These are phyloP conservation scores for Borostomias antarcticus DNA, from an alignment of 2,797 vertebrate genomes.

Conservation along the genomic window DNA sequence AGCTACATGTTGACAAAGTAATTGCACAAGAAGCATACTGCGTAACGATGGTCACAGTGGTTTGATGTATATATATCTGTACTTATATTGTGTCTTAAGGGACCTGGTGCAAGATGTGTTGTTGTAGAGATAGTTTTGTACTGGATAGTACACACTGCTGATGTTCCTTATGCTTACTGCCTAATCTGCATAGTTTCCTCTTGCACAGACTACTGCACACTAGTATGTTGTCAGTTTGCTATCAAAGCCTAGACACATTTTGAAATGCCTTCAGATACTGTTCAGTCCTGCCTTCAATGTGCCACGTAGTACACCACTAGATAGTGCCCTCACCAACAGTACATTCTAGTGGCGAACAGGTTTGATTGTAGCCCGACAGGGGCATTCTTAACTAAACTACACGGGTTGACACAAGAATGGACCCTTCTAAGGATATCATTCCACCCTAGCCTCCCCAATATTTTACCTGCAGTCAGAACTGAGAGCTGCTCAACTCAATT, in stretches of 20 bases:
- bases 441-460: constrained; percentile 33
- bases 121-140: constrained; percentile 73
- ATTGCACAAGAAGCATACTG: constrained; percentile 65
- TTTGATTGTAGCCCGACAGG: constrained; percentile 60
- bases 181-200: constrained; percentile 45
- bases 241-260: constrained; percentile 30
- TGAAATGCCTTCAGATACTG: constrained; percentile 57
- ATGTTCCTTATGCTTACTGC: constrained; percentile 58
- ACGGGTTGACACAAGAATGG: constrained; percentile 52
- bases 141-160: constrained; percentile 75
- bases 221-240: constrained; percentile 28
- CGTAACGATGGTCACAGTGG: constrained; percentile 60
- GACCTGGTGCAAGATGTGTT: constrained; percentile 77
- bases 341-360: constrained; percentile 40
- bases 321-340: constrained; percentile 55
- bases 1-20: constrained; percentile 63
- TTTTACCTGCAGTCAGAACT: constrained; percentile 40
- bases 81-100: constrained; percentile 71
- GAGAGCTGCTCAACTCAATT: constrained; percentile 55
- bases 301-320: constrained; percentile 47
- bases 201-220: constrained; percentile 44
- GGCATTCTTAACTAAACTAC: constrained; percentile 45
- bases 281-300: constrained; percentile 61
- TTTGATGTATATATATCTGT: constrained; percentile 67
- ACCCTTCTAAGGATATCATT: constrained; percentile 7